phyloP scores from a whole-genome alignment of 1,140 invertebrate species.

The Trichomalopsis sarcophagae region DNA sequence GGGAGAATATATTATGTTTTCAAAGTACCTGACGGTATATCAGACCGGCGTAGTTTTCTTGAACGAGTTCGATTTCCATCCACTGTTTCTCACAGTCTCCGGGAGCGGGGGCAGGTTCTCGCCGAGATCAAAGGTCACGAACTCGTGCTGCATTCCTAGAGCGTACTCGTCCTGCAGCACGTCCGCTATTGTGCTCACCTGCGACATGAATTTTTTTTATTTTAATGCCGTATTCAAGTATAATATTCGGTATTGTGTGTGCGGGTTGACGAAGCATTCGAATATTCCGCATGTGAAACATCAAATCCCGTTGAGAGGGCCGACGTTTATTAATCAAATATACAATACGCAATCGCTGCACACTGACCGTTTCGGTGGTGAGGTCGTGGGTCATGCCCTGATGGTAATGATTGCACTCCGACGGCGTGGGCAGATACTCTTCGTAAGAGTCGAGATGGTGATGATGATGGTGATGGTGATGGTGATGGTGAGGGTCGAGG shows the following conservation, averaged over 20 bases:
- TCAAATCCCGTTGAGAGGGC: too few species aligned
- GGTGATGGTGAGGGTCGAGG: slow-evolving; percentile 25
- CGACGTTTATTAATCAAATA: too few species aligned
- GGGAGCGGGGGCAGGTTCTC: slow-evolving; percentile 69
- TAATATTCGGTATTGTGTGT: background rate
- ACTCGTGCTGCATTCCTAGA: slow-evolving; percentile 67
- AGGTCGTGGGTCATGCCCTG: slow-evolving; percentile 72
- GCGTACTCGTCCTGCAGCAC: slow-evolving; percentile 73
- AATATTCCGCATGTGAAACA: too few species aligned
- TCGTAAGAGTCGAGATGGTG: slow-evolving; percentile 63
- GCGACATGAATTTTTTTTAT: background rate
- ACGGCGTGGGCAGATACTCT: slow-evolving; percentile 68
- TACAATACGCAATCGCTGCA: background rate
- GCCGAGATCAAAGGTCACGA: slow-evolving; percentile 74
- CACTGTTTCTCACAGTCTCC: slow-evolving; percentile 61
- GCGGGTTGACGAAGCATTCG: too few species aligned
- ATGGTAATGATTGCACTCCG: slow-evolving; percentile 69
- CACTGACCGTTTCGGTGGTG: slow-evolving; percentile 74
- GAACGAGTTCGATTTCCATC: slow-evolving; percentile 72
- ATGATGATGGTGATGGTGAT: slow-evolving; percentile 36
- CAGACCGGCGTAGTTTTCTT: slow-evolving; percentile 76
- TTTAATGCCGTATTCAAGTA: too few species aligned
- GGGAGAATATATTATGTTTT: background rate
- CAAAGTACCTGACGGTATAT: slow-evolving; percentile 70
- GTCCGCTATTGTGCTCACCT: slow-evolving; percentile 77